Evolutionary conservation across 2,113 vertebrate species (phyloP).

Genomic region (Caracal caracal): DNA sequence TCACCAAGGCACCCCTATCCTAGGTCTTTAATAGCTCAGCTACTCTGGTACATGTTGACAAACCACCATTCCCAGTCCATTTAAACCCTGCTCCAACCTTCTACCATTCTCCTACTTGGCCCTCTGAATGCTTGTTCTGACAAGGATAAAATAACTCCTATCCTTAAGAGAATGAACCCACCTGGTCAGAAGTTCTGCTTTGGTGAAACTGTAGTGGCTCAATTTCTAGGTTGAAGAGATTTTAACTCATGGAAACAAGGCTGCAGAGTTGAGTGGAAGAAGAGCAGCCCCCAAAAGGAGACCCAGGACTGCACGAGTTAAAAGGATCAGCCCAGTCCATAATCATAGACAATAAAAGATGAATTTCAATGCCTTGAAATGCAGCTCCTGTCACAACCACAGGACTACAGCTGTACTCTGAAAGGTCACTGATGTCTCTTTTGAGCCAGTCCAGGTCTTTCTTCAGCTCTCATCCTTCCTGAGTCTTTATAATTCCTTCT

Average conservation of each 20-base stretch:
- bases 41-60: neutral
- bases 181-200: neutral
- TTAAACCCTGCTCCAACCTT: neutral
- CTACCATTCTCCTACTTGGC: neutral
- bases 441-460: neutral
- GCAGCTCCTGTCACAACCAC: neutral
- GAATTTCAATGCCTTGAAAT: neutral
- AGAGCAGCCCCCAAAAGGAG: neutral
- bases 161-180: neutral
- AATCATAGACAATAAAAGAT: neutral
- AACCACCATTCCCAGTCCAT: neutral
- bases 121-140: neutral
- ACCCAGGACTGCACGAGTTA: neutral
- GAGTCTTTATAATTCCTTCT: constrained; percentile 1
- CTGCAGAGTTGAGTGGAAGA: neutral
- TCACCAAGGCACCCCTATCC: neutral
- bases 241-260: neutral
- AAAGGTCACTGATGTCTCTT: neutral
- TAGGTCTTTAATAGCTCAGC: neutral
- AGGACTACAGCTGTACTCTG: neutral
- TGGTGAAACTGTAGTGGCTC: neutral
- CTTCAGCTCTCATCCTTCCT: neutral
- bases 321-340: neutral
- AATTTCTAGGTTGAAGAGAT: constrained; percentile 7
- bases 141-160: neutral